Evolutionary conservation across 2,113 vertebrate genomes (phyloP).

Genomic region (Zootoca vivipara): DNA sequence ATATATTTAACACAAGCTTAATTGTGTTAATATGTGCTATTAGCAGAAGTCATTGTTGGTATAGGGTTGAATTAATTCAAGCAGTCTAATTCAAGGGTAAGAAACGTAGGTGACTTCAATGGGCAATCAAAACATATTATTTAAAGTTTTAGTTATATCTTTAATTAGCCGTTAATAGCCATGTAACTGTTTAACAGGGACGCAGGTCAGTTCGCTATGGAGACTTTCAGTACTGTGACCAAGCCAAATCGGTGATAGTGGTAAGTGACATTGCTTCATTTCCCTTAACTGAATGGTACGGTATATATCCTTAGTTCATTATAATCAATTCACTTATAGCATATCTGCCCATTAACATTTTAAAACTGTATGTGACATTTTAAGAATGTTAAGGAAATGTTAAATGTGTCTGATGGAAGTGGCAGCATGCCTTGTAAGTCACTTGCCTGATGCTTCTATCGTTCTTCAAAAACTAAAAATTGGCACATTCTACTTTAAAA

Average conservation of each 20-base stretch:
- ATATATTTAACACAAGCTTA: not conserved
- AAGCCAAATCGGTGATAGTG: constrained; percentile 96
- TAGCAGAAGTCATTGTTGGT: not conserved
- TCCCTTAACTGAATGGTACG: not conserved
- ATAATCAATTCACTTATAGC: not conserved
- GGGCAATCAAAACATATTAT: not conserved
- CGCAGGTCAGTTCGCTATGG: constrained; percentile 94
- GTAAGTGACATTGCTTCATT: constrained; percentile 77
- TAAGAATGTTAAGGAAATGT: not conserved
- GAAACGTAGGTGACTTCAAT: not conserved
- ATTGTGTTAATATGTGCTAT: not conserved
- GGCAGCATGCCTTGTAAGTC: not conserved
- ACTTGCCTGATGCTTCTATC: not conserved
- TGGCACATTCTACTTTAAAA: not conserved
- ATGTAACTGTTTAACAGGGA: constrained; percentile 77
- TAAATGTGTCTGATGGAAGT: not conserved
- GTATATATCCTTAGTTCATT: not conserved
- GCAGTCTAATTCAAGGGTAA: not conserved
- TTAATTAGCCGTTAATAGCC: constrained; percentile 7
- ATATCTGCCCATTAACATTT: not conserved
- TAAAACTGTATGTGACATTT: not conserved
- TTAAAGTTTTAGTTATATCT: not conserved
- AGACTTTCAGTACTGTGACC: constrained; percentile 94
- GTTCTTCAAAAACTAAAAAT: not conserved
- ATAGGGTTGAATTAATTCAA: not conserved